Base-by-base conservation (phyloP, 2,797 vertebrate genomes). In the Odontamblyopus lacepedii region DNA sequence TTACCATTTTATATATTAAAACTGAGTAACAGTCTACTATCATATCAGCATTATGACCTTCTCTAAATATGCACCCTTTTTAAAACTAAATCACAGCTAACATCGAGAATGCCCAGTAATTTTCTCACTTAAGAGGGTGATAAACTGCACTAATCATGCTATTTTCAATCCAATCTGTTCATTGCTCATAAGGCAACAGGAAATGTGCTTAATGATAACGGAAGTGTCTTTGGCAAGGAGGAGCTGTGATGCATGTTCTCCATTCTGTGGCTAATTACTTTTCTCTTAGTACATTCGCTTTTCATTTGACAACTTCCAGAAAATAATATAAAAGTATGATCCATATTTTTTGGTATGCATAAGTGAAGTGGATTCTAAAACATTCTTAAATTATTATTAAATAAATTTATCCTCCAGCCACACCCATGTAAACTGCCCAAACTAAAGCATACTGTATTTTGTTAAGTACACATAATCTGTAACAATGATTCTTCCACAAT, bases 131-230 rank as follows among this genome's bases (percentile, higher is more conserved):
- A 59, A 27, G 35, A 55, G 2, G 4, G 26, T 63, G 15, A 72
- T 19, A 69, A 57, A 69, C 48, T 61, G 64, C 27, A 50, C 38
- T 30, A 19, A 11, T 23, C 69, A 51, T 50, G 63, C 72, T 73
- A 75, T 70, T 70, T 73, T 48, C 29, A 72, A 57, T 65, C 69
- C 50, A 75, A 73, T 71, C 60, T 75, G 72, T 50, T 55, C 41
- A 66, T 19, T 53, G 71, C 56, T 71, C 50, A 69, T 53, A 65
- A 16, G 23, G 44, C 9, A 68, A 63, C 61, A 67, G 71, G 57
- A 74, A 73, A 72, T 51, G 53, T 64, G 60, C 76, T 80, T 67
- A 82, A 82, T 79, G 69, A 83, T 87, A 77, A 26, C 72, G 73
- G 69, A 83, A 78, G 62, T 75, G 76, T 78, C 64, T 2, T 15